Evolutionary conservation across 2,113 vertebrate species (phyloP).

Genomic region (Atractosteus spatula): DNA sequence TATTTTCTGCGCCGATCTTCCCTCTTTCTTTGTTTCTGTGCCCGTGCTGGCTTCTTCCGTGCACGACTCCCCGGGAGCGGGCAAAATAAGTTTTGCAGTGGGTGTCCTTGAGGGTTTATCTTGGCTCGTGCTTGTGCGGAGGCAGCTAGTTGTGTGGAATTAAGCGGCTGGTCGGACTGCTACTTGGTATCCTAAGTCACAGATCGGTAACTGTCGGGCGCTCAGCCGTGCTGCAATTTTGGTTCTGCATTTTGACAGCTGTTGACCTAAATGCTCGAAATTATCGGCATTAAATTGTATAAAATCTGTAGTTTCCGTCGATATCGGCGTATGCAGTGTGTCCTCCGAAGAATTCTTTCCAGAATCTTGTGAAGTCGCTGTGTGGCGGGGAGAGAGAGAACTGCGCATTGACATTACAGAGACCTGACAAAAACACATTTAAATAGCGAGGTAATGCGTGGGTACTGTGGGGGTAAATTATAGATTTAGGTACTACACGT

Average conservation of each 20-base stretch:
- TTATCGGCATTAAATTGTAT: neutral
- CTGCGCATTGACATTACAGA: neutral
- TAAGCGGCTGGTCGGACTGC: neutral
- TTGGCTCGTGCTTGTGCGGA: conserved; percentile 50
- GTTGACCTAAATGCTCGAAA: neutral
- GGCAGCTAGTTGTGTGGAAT: conserved; percentile 22
- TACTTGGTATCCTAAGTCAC: neutral
- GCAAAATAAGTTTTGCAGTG: conserved; percentile 32
- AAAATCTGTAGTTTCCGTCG: neutral
- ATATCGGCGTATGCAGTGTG: neutral
- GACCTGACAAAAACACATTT: neutral
- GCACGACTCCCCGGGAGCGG: conserved; percentile 27
- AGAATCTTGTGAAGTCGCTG: neutral
- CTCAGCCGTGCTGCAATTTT: neutral
- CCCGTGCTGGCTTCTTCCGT: neutral
- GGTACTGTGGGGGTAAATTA: neutral
- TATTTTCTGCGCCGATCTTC: conserved; percentile 23
- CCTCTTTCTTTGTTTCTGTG: conserved; percentile 13
- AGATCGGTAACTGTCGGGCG: neutral
- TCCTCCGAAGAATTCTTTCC: neutral
- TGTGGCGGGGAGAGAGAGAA: neutral
- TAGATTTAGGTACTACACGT: conserved; percentile 7
- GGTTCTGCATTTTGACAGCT: neutral
- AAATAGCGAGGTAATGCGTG: neutral
- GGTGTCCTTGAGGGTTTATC: conserved; percentile 48